A percentile compares a stretch with the other conserved stretches of the same genome.
Conservation (phyloP, 2,888 invertebrate genomes). For the Thecocarcelia acutangulata region DNA sequence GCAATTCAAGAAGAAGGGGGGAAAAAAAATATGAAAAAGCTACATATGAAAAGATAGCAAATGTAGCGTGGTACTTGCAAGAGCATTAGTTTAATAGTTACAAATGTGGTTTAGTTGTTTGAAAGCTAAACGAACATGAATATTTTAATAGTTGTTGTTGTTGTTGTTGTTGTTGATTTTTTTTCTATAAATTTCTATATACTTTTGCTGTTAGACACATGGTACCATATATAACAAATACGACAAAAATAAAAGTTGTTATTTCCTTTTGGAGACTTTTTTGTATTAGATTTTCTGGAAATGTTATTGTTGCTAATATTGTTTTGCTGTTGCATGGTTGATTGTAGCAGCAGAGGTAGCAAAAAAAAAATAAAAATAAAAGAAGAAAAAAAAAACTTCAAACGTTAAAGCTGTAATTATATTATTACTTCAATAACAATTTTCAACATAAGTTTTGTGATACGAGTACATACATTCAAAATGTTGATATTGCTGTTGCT, state of each 20-base stretch:
- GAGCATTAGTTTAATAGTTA: constrained; percentile 64
- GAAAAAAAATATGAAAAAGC: background rate
- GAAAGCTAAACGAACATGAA: constrained; percentile 60
- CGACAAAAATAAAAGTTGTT: constrained; percentile 70
- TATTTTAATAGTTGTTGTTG: constrained; percentile 46
- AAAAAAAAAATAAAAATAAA: constrained; percentile 4
- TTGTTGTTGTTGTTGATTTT: background rate
- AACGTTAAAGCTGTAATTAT: constrained; percentile 72
- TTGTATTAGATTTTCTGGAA: constrained; percentile 62
- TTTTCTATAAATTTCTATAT: constrained; percentile 10
- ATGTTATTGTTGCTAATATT: constrained; percentile 36
- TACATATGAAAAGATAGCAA: constrained; percentile 33
- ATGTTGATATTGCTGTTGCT: constrained; percentile 41
- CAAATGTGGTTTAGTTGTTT: constrained; percentile 63
- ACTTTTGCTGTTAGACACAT: constrained; percentile 58
- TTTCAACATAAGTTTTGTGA: constrained; percentile 72
- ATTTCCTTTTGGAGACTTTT: constrained; percentile 71
- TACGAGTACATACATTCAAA: constrained; percentile 62
- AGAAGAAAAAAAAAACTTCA: constrained; percentile 41
- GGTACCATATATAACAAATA: constrained; percentile 62
- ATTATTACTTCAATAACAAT: constrained; percentile 74
- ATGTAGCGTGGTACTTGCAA: constrained; percentile 53
- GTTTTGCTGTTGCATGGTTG: constrained; percentile 20
- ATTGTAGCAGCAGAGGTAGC: constrained; percentile 32
- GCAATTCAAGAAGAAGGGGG: constrained; percentile 8